Conservation (phyloP, 2,113 vertebrate genomes). For the Anthoscopus minutus region DNA sequence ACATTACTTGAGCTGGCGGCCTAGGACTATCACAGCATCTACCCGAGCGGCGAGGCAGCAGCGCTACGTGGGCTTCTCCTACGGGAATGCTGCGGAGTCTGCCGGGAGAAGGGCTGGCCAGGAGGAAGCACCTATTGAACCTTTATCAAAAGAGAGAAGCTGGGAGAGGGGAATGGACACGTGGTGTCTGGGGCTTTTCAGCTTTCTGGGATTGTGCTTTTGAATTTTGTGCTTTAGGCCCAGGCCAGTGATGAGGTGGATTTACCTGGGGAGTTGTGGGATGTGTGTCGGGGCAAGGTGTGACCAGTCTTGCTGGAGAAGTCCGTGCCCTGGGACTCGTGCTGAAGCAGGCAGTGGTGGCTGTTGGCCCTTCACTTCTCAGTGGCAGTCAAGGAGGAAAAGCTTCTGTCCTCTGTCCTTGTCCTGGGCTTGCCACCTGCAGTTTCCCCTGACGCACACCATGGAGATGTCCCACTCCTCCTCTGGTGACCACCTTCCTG, state of each 20-base stretch:
- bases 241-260: not conserved
- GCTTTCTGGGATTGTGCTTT: slow-evolving; percentile 46
- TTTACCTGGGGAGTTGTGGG: not conserved
- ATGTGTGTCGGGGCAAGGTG: not conserved
- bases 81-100: not conserved
- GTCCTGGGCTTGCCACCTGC: not conserved
- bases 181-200: not conserved
- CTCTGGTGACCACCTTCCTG: not conserved
- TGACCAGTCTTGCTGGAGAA: not conserved
- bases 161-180: not conserved
- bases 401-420: not conserved
- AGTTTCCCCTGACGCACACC: not conserved
- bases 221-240: slow-evolving; percentile 50
- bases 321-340: not conserved
- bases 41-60: not conserved
- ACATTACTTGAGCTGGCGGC: slow-evolving; percentile 20
- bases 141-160: slow-evolving; percentile 43
- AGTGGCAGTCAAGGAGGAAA: not conserved
- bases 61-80: slow-evolving; percentile 15
- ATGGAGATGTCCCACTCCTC: not conserved
- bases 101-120: not conserved
- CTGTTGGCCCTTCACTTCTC: not conserved
- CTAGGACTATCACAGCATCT: slow-evolving; percentile 55
- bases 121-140: slow-evolving; percentile 29
- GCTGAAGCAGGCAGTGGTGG: slow-evolving; percentile 14